Evolutionary conservation across 2,797 vertebrate genomes (phyloP).

Genomic region (Hippoglossus hippoglossus): DNA sequence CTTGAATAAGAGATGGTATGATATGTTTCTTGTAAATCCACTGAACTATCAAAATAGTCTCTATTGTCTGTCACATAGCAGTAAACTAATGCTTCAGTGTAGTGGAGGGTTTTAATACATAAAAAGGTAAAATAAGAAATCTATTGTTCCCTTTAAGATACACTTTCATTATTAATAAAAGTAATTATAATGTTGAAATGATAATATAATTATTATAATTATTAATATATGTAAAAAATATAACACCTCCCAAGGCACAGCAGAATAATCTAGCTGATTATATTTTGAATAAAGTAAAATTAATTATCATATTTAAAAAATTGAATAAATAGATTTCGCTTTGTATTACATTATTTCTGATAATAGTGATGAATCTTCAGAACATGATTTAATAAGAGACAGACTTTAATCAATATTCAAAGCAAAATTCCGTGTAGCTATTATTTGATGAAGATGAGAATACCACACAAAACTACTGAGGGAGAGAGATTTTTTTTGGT

Average conservation of each 20-base stretch:
- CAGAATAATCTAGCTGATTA: conserved; percentile 42
- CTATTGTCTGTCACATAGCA: not conserved
- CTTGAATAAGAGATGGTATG: not conserved
- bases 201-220: too few relatives aligned
- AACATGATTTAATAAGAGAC: conserved; percentile 56
- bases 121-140: not conserved
- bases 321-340: conserved; percentile 44
- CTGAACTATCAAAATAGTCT: not conserved
- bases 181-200: too few relatives aligned
- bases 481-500: not conserved
- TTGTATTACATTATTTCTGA: conserved; percentile 50
- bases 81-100: not conserved
- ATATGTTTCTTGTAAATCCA: not conserved
- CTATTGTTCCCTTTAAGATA: not conserved
- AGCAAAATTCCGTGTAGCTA: conserved; percentile 29
- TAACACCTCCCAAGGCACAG: conserved; percentile 6
- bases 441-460: conserved; percentile 56
- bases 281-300: conserved; percentile 40
- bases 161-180: not conserved
- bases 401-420: conserved; percentile 62
- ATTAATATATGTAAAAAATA: conserved; percentile 9
- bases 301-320: conserved; percentile 53
- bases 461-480: conserved; percentile 30
- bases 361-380: conserved; percentile 56
- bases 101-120: too few relatives aligned